These are phyloP conservation scores for Leptopilina syphax DNA, from an alignment of 2,888 invertebrate genomes.

Conservation along the genomic window DNA sequence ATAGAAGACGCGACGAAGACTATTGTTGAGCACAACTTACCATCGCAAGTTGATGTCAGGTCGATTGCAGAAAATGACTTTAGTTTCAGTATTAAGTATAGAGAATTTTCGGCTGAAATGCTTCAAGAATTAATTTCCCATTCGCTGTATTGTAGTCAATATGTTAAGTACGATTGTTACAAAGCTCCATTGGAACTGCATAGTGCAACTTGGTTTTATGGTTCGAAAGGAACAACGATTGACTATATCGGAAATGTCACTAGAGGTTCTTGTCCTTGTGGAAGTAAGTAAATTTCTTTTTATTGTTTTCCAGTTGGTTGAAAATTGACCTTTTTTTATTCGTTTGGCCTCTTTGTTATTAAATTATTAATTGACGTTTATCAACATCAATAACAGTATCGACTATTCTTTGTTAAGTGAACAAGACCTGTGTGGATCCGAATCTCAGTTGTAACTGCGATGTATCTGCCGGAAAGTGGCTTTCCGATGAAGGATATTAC, in stretches of 20 bases:
- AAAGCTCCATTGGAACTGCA: slow-evolving; percentile 92
- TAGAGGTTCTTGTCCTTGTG: slow-evolving; percentile 79
- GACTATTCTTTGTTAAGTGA: slow-evolving; percentile 77
- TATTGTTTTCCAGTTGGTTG: not conserved
- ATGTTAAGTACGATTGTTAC: slow-evolving; percentile 93
- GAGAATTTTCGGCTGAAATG: slow-evolving; percentile 95
- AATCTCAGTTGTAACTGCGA: slow-evolving; percentile 95
- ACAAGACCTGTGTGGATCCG: slow-evolving; percentile 88
- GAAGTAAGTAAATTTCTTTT: slow-evolving; percentile 71
- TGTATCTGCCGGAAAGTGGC: slow-evolving; percentile 91
- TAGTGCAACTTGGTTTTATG: slow-evolving; percentile 92
- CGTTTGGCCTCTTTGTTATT: too few relatives aligned
- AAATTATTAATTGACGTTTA: too few relatives aligned
- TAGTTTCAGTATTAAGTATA: slow-evolving; percentile 90
- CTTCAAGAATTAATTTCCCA: slow-evolving; percentile 92
- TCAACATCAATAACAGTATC: too few relatives aligned
- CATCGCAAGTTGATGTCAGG: slow-evolving; percentile 92
- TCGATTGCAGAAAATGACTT: slow-evolving; percentile 88
- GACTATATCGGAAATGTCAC: slow-evolving; percentile 90
- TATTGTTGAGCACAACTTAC: slow-evolving; percentile 93
- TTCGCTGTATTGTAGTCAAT: slow-evolving; percentile 92
- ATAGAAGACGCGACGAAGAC: slow-evolving; percentile 90
- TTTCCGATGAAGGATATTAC: slow-evolving; percentile 92
- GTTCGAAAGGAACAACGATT: slow-evolving; percentile 87
- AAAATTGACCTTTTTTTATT: too few relatives aligned